Evolutionary conservation across 92 coral and sea anemone species (phyloP).

Genomic region (Galaxea fascicularis): DNA sequence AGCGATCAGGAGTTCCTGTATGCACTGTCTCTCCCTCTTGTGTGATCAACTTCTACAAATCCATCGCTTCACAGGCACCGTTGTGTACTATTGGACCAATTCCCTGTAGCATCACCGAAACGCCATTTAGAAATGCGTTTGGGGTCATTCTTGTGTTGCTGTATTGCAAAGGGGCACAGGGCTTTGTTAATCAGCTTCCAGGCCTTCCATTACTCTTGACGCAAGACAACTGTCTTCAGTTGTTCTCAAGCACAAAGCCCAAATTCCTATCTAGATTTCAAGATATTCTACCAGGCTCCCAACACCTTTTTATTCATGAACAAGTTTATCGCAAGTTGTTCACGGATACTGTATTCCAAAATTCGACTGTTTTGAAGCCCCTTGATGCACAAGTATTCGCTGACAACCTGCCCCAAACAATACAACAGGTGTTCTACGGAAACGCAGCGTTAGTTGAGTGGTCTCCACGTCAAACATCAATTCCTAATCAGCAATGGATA

Average conservation of each 20-base stretch:
- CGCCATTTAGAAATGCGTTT: constrained; percentile 41
- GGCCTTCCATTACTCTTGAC: constrained; percentile 91
- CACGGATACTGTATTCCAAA: not conserved
- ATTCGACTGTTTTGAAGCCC: constrained; percentile 21
- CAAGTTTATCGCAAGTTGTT: not conserved
- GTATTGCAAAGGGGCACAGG: constrained; percentile 66
- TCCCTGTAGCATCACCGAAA: constrained; percentile 43
- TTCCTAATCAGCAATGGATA: constrained; percentile 28
- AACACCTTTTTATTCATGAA: constrained; percentile 61
- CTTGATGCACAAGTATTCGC: constrained; percentile 42
- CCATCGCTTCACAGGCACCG: constrained; percentile 22
- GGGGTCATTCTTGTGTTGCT: constrained; percentile 42
- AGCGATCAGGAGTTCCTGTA: constrained; percentile 41
- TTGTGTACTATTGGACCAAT: constrained; percentile 52
- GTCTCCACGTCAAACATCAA: not conserved
- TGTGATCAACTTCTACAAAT: constrained; percentile 61
- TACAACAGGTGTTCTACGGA: constrained; percentile 4
- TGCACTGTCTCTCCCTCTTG: constrained; percentile 34
- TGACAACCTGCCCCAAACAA: constrained; percentile 14
- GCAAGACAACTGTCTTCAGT: constrained; percentile 66
- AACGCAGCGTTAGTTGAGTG: constrained; percentile 10
- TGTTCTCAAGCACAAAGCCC: constrained; percentile 40
- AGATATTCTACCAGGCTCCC: constrained; percentile 68
- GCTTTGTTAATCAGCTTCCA: constrained; percentile 64
- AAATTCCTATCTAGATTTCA: constrained; percentile 61